A percentile compares a stretch with the other conserved stretches of the same genome.
These are phyloP conservation scores for Phoebastria nigripes DNA, from an alignment of 2,797 vertebrate genomes.

Conservation along the genomic window DNA sequence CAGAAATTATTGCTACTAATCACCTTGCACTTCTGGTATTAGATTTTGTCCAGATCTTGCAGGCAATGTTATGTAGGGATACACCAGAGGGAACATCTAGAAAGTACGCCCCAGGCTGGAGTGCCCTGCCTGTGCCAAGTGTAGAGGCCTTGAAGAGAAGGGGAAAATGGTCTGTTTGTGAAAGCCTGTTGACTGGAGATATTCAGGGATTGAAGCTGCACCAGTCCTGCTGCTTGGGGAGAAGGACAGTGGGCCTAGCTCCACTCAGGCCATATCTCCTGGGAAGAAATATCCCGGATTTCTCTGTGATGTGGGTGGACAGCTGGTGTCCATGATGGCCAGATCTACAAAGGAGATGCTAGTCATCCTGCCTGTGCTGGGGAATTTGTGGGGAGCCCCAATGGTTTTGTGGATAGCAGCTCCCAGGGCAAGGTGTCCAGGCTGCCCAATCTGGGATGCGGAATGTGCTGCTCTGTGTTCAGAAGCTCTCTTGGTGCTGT, in stretches of 20 bases:
- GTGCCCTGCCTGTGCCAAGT: background rate
- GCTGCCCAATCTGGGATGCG: background rate
- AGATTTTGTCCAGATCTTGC: background rate
- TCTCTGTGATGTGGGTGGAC: background rate
- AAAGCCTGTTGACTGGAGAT: background rate
- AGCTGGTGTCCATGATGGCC: fast-evolving
- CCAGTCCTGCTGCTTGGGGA: background rate
- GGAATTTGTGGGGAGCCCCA: background rate
- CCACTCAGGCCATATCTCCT: background rate
- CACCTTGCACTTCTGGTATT: background rate
- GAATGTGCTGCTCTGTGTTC: background rate
- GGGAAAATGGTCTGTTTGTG: background rate
- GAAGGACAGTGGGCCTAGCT: background rate
- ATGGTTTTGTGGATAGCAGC: background rate
- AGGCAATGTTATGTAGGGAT: fast-evolving
- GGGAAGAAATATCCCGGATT: background rate
- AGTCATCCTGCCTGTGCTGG: background rate
- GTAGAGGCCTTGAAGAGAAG: background rate
- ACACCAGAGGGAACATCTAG: background rate
- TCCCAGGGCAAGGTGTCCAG: background rate
- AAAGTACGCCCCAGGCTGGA: background rate
- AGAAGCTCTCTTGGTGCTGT: background rate
- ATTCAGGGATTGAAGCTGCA: background rate
- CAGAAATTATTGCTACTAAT: background rate
- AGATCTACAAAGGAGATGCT: background rate